Conservation (phyloP, 2,888 invertebrate genomes). For the Abscondita cerata region DNA sequence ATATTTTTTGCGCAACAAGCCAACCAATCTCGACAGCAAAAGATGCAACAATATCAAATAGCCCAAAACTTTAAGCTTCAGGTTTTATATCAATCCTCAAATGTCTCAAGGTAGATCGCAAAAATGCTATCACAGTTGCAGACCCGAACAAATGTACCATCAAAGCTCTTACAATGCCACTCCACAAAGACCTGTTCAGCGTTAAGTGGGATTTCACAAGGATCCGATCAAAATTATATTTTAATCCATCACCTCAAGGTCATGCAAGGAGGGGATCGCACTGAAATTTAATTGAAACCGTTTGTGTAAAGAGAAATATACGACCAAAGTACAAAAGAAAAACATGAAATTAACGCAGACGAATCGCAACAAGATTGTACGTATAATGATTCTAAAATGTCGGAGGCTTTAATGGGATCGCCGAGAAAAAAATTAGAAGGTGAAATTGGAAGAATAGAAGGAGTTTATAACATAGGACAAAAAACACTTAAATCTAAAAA, state of each 20-base stretch:
- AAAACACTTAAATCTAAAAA: conserved; percentile 51
- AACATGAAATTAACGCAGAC: conserved; percentile 10
- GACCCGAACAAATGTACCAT: conserved; percentile 54
- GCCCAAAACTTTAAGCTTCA: conserved; percentile 54
- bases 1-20: conserved; percentile 57
- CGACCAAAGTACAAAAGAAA: conserved; percentile 23
- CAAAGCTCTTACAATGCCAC: conserved; percentile 49
- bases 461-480: conserved; percentile 66
- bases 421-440: conserved; percentile 52
- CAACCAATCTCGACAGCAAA: conserved; percentile 57
- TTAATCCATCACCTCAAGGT: conserved; percentile 48
- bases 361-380: conserved; percentile 26
- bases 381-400: conserved; percentile 43
- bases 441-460: conserved; percentile 59
- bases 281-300: conserved; percentile 65
- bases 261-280: conserved; percentile 64
- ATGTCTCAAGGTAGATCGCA: conserved; percentile 62
- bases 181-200: conserved; percentile 44
- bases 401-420: conserved; percentile 52
- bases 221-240: conserved; percentile 48
- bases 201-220: conserved; percentile 42
- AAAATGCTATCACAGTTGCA: conserved; percentile 61
- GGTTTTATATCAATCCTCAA: conserved; percentile 46
- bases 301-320: conserved; percentile 30
- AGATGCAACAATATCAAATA: conserved; percentile 58